phyloP scores from a whole-genome alignment of 2,888 invertebrate genomes.

The Schizaphis graminum region DNA sequence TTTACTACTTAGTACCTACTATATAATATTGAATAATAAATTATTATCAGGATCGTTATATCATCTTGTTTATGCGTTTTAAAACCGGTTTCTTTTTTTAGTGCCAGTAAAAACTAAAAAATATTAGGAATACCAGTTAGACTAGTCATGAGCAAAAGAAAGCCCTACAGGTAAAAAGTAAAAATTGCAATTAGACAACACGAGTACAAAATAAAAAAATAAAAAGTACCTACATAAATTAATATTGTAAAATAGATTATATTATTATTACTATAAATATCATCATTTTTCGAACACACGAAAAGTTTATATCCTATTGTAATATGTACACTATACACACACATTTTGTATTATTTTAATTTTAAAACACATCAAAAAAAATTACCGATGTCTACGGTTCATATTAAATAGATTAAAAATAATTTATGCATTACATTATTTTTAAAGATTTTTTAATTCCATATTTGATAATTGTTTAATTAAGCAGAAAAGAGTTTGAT shows the following conservation, averaged over 20 bases:
- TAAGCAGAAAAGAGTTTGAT: background rate
- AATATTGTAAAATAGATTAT: background rate
- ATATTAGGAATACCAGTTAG: slow-evolving; percentile 14
- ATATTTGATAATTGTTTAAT: background rate
- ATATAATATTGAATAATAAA: background rate
- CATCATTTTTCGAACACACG: background rate
- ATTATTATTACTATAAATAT: background rate
- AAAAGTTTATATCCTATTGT: background rate
- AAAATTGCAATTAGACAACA: background rate
- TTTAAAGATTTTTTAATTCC: background rate
- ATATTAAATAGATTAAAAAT: background rate
- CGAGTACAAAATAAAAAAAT: background rate
- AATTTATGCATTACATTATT: background rate
- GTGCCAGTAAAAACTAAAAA: background rate
- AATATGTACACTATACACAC: background rate
- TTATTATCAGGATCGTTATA: background rate
- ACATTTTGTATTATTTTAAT: background rate
- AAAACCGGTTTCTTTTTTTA: slow-evolving; percentile 42
- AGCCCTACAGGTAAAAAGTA: background rate
- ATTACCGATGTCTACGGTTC: background rate
- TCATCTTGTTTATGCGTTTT: background rate
- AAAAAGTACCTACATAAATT: background rate
- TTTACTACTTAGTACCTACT: background rate
- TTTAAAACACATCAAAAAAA: background rate
- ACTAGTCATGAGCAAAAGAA: slow-evolving; percentile 30